Evolutionary conservation across 1,140 invertebrate species (phyloP), one percentile per base, ranked within the genome.

Genomic region (Orchestia grillus): DNA sequence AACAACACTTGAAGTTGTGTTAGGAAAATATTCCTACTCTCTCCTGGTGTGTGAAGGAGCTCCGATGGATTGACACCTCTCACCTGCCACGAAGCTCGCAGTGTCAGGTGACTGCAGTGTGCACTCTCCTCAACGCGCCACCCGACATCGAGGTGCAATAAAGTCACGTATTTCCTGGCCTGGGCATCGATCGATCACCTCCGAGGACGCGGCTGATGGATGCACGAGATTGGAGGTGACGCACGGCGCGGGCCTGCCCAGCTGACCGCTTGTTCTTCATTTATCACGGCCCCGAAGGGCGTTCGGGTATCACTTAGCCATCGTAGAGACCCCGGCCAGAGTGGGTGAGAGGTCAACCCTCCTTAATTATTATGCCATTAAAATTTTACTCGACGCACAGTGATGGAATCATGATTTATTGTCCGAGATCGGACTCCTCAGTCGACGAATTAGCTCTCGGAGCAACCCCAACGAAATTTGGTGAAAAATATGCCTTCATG

Each of bases 321-420:
- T 94, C 92, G 92, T 47, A 94, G 44, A 45, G 44, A 94, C 92
- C 92, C 92, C 44, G 92, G 40, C 88, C 28, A 94, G 92, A 44
- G 92, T 1, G 88, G 92, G 92, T 94, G 43, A 94, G 43, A 94
- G 92, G 92, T 94, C 92, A 94, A 47, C 42, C 44, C 92, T 94
- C 92, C 92, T 94, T 94, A 94, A 94, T 94, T 94, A 94, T 94
- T 45, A 94, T 94, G 92, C 92, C 92, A 94, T 94, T 94, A 94
- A 94, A 94, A 94, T 94, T 94, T 94, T 94, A 47, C 92, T 94
- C 92, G 92, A 94, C 92, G 92, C 44, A 94, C 43, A 36, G 92
- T 94, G 92, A 94, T 94, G 92, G 44, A 94, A 94, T 94, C 92
- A 47, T 94, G 92, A 94, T 94, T 94, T 94, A 94, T 94, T 94